These are phyloP conservation scores for Tachyglossus aculeatus DNA, from an alignment of 2,797 vertebrate species.

Conservation along the genomic window DNA sequence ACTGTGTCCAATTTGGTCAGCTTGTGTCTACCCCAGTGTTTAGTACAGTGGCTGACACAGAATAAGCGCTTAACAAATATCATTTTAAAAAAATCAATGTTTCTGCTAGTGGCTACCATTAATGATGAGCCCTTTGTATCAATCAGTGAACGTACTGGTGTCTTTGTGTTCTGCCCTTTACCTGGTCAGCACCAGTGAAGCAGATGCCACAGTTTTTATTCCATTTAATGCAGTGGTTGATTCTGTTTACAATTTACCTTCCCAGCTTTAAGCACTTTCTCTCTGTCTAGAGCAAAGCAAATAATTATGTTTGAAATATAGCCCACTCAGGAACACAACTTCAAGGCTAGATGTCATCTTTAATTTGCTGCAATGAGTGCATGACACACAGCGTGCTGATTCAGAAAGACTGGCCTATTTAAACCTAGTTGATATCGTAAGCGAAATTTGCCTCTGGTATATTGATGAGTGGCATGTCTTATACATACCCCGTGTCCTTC, in stretches of 20 bases:
- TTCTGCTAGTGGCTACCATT: too few species aligned
- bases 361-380: constrained; percentile 12
- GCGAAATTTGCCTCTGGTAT: constrained; percentile 41
- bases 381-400: constrained; percentile 43
- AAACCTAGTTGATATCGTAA: constrained; percentile 38
- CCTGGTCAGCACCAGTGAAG: too few species aligned
- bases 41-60: too few species aligned
- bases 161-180: too few species aligned
- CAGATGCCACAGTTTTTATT: background rate
- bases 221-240: background rate
- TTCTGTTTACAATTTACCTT: background rate
- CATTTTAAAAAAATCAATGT: too few species aligned
- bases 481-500: background rate
- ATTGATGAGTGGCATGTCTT: constrained; percentile 44
- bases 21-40: too few species aligned
- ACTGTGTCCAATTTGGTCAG: too few species aligned
- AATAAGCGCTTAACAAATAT: too few species aligned
- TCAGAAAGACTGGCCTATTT: constrained; percentile 34
- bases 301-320: constrained; percentile 40
- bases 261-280: background rate
- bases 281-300: background rate
- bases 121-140: too few species aligned
- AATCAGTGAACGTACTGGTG: too few species aligned
- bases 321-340: constrained; percentile 10
- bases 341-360: constrained; percentile 48